Evolutionary conservation across 2,113 vertebrate genomes (phyloP).

Genomic region (Labeo rohita): DNA sequence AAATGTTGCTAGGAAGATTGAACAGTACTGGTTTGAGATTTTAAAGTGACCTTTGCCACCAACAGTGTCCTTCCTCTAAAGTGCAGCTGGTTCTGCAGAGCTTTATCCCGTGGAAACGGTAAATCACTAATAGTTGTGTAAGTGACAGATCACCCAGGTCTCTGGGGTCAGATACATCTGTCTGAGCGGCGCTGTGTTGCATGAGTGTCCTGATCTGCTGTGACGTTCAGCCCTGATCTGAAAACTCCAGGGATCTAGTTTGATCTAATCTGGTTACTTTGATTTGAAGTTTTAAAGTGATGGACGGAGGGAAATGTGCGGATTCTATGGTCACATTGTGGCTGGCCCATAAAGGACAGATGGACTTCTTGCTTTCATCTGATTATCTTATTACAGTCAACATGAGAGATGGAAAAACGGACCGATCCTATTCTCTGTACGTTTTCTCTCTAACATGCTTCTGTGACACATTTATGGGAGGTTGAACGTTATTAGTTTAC

Average conservation of each 20-base stretch:
- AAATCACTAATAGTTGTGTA: conserved; percentile 13
- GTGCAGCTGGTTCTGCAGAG: conserved; percentile 11
- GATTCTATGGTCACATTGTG: conserved; percentile 32
- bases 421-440: background rate
- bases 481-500: background rate
- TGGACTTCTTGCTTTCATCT: conserved; percentile 63
- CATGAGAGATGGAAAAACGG: background rate
- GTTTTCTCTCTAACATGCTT: background rate
- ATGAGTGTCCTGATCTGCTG: background rate
- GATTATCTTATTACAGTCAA: conserved; percentile 57
- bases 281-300: conserved; percentile 27
- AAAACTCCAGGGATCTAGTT: conserved; percentile 15
- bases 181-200: background rate
- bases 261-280: conserved; percentile 16
- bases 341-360: conserved; percentile 30
- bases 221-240: conserved; percentile 2
- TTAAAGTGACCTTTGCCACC: background rate
- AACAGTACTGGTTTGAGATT: background rate
- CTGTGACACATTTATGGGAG: background rate
- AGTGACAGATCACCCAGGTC: conserved; percentile 37
- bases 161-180: conserved; percentile 25
- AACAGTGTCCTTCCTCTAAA: background rate
- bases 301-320: conserved; percentile 32
- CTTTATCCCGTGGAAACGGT: conserved; percentile 2
- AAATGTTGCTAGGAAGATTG: conserved; percentile 9